Evolutionary conservation across 2,113 vertebrate species (phyloP).

Genomic region (Psephotus haematonotus): DNA sequence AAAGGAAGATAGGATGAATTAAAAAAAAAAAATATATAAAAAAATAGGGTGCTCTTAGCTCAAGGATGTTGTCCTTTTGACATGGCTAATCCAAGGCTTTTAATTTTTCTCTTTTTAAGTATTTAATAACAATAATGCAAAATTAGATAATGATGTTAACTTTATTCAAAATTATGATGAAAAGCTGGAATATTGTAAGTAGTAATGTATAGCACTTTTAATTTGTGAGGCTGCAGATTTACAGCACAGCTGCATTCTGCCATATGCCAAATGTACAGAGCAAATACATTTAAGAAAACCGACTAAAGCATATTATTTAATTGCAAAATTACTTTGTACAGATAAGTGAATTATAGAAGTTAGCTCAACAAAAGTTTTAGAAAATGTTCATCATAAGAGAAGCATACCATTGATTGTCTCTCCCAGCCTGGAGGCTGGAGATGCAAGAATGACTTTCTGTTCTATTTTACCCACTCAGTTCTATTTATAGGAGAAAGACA

Average conservation of each 20-base stretch:
- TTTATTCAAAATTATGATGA: background rate
- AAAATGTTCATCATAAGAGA: background rate
- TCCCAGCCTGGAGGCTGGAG: background rate
- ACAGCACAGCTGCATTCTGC: background rate
- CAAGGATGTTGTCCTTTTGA: background rate
- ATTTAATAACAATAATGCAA: background rate
- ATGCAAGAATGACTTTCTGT: background rate
- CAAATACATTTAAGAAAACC: background rate
- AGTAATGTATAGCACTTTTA: background rate
- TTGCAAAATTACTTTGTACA: background rate
- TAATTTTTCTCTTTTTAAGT: background rate
- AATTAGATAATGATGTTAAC: background rate
- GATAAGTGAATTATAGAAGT: background rate
- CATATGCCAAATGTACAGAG: background rate
- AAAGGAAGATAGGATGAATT: background rate
- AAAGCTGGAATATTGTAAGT: background rate
- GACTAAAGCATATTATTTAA: background rate
- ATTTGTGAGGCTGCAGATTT: background rate
- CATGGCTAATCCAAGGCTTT: background rate
- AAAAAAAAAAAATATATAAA: background rate
- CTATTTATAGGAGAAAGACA: background rate
- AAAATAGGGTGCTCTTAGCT: background rate
- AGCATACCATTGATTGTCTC: background rate
- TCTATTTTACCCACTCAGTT: background rate
- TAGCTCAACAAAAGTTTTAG: background rate